Base-by-base conservation (phyloP, 1,140 invertebrate genomes). In the Pseudobourletiella spinata region DNA sequence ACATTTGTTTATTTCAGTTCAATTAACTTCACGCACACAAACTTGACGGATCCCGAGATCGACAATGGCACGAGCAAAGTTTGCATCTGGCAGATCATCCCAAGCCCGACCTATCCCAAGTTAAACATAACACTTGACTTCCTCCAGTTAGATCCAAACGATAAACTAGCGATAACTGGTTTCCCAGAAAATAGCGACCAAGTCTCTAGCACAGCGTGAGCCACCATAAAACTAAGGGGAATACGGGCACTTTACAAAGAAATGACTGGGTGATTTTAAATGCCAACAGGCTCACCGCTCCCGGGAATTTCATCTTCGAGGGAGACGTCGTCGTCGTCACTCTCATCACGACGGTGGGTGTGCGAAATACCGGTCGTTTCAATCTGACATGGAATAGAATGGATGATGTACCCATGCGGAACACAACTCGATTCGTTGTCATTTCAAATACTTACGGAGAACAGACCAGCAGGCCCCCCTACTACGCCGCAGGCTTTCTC, bases 11-110 rank as follows among this genome's bases (percentile, higher is more conserved):
- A 20, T 6, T 46, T 6, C 24, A 46, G 43, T 16, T 11, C 22
- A 56, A 56, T 35, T 22, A 48, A 8, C 48, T 62, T 48, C n/a
- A 26, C 3, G 30, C 24, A 16, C 4, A 52, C 25, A 11, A 26
- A 24, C 3, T 11, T 61, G 8, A 42, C 20, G n/a, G n/a, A n/a
- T 11, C 22, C 6, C 22, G 32, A 20, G 25, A 24, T 24, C 28
- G 1, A 28, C 1, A 26, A 18, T 1, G 26, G 43, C 0, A 3
- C 1, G 1, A 54, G 44, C 25, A 61, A 43, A 30, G 15, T 48
- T 15, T 61, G 60, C n/a, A 4, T 61, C 4, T 61, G 60, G 60
- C 55, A 51, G n/a, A 61, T 61, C 11, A 55, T 61, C 30, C 60
- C 60, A 32, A 30, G 20, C 3, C 28, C 52, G 6, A n/a, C 18